Percentiles rank a stretch among this genome's conserved stretches.
Conservation (phyloP, 2,113 vertebrate genomes). For the Phalacrocorax pelagicus region DNA sequence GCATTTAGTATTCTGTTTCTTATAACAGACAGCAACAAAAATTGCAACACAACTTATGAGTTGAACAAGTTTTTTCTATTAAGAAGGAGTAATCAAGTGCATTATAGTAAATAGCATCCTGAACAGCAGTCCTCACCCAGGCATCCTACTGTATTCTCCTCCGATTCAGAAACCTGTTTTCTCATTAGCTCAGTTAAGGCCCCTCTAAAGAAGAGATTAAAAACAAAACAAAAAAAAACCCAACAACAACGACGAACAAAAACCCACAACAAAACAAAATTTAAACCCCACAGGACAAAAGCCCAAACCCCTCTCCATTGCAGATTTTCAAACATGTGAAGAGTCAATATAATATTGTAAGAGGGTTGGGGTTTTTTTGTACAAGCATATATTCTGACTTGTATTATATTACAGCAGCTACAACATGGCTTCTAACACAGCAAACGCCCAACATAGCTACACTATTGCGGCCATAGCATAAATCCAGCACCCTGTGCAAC, state of each 20-base stretch:
- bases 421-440: background rate
- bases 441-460: background rate
- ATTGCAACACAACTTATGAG: background rate
- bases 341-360: background rate
- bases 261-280: background rate
- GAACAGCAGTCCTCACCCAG: background rate
- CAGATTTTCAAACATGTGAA: background rate
- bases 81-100: background rate
- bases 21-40: background rate
- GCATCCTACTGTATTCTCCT: background rate
- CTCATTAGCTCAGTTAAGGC: background rate
- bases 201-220: background rate
- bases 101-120: background rate
- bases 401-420: background rate
- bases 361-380: background rate
- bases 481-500: background rate
- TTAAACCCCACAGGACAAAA: fast-evolving
- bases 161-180: background rate
- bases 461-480: background rate
- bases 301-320: background rate
- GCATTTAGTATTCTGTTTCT: background rate
- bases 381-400: background rate
- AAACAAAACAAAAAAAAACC: too few species aligned
- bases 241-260: too few species aligned
- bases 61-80: background rate